These are phyloP conservation scores for Elaphurus davidianus DNA, from an alignment of 2,113 vertebrate genomes.

Conservation along the genomic window DNA sequence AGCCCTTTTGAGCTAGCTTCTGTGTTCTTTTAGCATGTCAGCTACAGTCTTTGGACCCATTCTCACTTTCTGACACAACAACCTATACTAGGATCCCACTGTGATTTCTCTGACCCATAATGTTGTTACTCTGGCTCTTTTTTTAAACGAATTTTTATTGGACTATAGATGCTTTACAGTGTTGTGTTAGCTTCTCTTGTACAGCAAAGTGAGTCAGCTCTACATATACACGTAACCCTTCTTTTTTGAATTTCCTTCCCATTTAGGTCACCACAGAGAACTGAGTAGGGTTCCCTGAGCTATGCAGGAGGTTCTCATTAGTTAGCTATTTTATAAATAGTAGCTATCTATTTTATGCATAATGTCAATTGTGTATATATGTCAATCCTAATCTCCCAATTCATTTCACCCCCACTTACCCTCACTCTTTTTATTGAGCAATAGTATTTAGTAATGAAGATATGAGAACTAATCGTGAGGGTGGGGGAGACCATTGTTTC, in stretches of 20 bases:
- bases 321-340: not conserved
- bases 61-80: not conserved
- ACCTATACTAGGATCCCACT: not conserved
- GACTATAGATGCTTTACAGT: not conserved
- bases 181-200: not conserved
- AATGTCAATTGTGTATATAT: not conserved
- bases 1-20: not conserved
- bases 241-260: not conserved
- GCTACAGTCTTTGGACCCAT: not conserved
- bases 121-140: not conserved
- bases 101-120: not conserved
- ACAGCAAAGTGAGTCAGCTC: not conserved
- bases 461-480: not conserved
- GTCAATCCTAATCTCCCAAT: not conserved
- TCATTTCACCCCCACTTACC: not conserved
- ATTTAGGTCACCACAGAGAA: not conserved
- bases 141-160: not conserved
- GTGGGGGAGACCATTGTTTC: not conserved
- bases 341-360: not conserved
- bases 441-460: not conserved
- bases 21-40: not conserved
- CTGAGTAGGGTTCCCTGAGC: not conserved
- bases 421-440: not conserved
- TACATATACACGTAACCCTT: not conserved
- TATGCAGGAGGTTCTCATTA: not conserved